A percentile compares a stretch with the other conserved stretches of the same genome.
Evolutionary conservation across 2,113 vertebrate species (phyloP).

Genomic region (Cyphomyrus discorhynchus): DNA sequence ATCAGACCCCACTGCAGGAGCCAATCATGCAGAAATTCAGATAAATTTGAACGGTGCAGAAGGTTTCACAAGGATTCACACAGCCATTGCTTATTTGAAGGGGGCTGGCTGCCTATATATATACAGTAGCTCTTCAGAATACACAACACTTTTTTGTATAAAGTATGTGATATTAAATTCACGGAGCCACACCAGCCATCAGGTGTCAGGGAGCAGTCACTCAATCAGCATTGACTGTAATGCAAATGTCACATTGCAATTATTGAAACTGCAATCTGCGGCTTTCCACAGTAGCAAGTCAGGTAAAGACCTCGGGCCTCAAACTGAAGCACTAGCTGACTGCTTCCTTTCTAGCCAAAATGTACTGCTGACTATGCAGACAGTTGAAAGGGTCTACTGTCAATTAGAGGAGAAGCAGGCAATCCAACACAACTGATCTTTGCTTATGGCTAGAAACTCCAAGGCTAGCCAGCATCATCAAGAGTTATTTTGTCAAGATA

Average conservation of each 20-base stretch:
- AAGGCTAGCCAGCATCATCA: not conserved
- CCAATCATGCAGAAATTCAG: not conserved
- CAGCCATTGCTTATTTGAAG: not conserved
- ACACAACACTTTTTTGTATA: not conserved
- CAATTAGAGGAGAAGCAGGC: not conserved
- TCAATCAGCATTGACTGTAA: not conserved
- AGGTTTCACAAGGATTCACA: not conserved
- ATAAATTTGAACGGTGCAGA: not conserved
- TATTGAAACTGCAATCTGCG: conserved; percentile 4
- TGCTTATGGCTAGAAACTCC: not conserved
- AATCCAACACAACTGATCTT: not conserved
- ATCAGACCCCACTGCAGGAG: not conserved
- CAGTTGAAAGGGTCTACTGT: not conserved
- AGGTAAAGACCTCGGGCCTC: not conserved
- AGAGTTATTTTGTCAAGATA: not conserved
- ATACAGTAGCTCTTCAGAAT: not conserved
- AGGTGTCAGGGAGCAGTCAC: not conserved
- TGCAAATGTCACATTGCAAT: not conserved
- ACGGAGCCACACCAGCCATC: not conserved
- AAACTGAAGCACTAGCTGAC: not conserved
- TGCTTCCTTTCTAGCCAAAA: not conserved
- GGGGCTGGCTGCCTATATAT: not conserved
- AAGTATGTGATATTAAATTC: not conserved
- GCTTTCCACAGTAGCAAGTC: not conserved
- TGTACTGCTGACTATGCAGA: not conserved